A percentile compares a stretch with the other conserved stretches of the same genome.
Conservation (phyloP, 2,113 vertebrate genomes). For the Chionis minor region DNA sequence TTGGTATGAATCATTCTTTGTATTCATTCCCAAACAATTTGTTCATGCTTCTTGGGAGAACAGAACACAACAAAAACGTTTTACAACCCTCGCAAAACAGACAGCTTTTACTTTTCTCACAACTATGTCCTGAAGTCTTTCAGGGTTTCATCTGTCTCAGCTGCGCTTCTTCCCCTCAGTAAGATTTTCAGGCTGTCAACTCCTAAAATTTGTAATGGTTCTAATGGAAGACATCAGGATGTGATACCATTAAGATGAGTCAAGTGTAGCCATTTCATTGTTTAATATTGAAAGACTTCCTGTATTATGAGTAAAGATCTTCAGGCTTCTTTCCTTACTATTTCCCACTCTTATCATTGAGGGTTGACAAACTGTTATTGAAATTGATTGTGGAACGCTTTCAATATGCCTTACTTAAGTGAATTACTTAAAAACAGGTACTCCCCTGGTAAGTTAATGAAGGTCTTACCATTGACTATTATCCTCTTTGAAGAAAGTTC, state of each 20-base stretch:
- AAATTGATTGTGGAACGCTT: not conserved
- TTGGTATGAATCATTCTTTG: not conserved
- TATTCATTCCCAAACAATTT: not conserved
- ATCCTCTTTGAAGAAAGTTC: not conserved
- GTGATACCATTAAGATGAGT: constrained; percentile 34
- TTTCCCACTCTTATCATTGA: constrained; percentile 5
- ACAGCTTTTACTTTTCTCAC: not conserved
- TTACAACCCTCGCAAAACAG: not conserved
- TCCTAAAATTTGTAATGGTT: constrained; percentile 25
- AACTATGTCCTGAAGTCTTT: not conserved
- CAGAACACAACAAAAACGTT: not conserved
- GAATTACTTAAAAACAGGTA: constrained; percentile 9
- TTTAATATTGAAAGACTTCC: constrained; percentile 58
- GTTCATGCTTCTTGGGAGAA: not conserved
- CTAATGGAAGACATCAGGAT: constrained; percentile 36
- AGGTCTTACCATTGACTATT: not conserved
- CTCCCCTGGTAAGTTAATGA: not conserved
- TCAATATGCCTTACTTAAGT: not conserved
- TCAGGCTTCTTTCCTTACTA: constrained; percentile 1
- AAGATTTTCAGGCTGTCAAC: not conserved
- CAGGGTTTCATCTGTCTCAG: not conserved
- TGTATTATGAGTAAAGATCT: not conserved
- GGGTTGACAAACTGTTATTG: not conserved
- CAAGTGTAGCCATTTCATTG: not conserved
- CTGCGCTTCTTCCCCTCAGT: not conserved